Evolutionary conservation across 1,140 invertebrate species (phyloP), one percentile per base, ranked within the genome.

Genomic region (Lineus longissimus): DNA sequence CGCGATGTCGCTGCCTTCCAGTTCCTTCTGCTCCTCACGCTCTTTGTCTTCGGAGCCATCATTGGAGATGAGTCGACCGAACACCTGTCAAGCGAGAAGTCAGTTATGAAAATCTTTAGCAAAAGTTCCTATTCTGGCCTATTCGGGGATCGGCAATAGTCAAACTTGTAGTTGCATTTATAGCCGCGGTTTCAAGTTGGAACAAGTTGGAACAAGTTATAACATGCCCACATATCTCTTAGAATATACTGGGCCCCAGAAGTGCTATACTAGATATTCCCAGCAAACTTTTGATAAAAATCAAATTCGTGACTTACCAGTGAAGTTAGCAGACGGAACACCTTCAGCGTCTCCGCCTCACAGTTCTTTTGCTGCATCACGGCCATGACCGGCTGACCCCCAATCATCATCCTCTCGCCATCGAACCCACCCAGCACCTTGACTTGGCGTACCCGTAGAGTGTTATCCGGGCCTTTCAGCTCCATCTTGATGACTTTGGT

Each of bases 261-360:
- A n/a, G n/a, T n/a, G n/a, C n/a, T n/a, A n/a, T n/a, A n/a, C n/a
- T n/a, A n/a, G n/a, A n/a, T n/a, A n/a, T n/a, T n/a, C n/a, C n/a
- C n/a, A n/a, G n/a, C n/a, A n/a, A n/a, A n/a, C n/a, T n/a, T n/a
- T n/a, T n/a, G n/a, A 61, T 36, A 23, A 47, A 43, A 61, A 64
- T 45, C 9, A 23, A 60, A 54, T 45, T n/a, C n/a, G 9, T 64
- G 22, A 69, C 36, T 72, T 79, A 91, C 92, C 86, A 94, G 91
- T 67, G 91, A 91, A 0, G 94, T 96, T 6, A 98, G 90, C 0
- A 95, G 84, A n/a, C 94, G 85, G 77, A 98, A 97, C 0, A 98
- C 94, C 73, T 91, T 87, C 11, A 98, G 81, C 0, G 95, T 97
- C 83, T 98, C 94, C 15, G 89, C 84, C 83, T 98, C 94, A 73